Percentiles rank a stretch among this genome's conserved stretches.
Conservation (phyloP, 1,140 invertebrate species). For the Hermatobates lingyangjiaoensis region DNA sequence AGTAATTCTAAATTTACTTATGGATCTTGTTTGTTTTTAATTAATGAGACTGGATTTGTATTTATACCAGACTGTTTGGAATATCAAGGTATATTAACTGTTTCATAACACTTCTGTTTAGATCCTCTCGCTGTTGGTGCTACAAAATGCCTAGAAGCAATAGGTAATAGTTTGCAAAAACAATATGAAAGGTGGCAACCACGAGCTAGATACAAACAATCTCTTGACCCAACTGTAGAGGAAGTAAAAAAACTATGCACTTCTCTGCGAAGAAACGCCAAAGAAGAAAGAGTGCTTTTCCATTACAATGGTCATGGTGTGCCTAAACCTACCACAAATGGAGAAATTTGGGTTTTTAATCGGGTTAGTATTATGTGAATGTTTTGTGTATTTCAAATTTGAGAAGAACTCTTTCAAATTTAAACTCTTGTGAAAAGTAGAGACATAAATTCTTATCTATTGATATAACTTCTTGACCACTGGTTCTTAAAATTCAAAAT, state of each 20-base stretch:
- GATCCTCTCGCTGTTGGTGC: constrained; percentile 69
- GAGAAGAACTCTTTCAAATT: constrained; percentile 1
- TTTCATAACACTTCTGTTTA: constrained; percentile 25
- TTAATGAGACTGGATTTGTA: no score
- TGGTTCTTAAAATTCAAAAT: no score
- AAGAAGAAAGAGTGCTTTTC: constrained; percentile 95
- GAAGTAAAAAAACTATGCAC: constrained; percentile 95
- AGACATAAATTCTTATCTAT: no score
- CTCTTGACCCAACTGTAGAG: constrained; percentile 90
- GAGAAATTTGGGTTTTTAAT: constrained; percentile 99
- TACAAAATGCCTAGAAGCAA: constrained; percentile 83
- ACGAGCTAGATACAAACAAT: constrained; percentile 86
- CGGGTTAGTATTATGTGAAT: constrained; percentile 35
- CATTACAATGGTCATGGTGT: constrained; percentile 99
- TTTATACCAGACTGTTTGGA: no score
- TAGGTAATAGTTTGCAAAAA: constrained; percentile 79
- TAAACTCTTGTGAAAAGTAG: not conserved
- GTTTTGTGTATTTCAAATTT: constrained; percentile 4
- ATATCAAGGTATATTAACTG: no score
- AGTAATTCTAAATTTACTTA: no score
- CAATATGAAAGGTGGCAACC: constrained; percentile 98
- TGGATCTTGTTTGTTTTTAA: no score
- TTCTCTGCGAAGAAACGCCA: constrained; percentile 88
- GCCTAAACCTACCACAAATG: constrained; percentile 91
- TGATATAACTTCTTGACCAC: no score